These are phyloP conservation scores for Pocillopora meandrina DNA, from an alignment of 92 coral and sea anemone species.

Conservation along the genomic window DNA sequence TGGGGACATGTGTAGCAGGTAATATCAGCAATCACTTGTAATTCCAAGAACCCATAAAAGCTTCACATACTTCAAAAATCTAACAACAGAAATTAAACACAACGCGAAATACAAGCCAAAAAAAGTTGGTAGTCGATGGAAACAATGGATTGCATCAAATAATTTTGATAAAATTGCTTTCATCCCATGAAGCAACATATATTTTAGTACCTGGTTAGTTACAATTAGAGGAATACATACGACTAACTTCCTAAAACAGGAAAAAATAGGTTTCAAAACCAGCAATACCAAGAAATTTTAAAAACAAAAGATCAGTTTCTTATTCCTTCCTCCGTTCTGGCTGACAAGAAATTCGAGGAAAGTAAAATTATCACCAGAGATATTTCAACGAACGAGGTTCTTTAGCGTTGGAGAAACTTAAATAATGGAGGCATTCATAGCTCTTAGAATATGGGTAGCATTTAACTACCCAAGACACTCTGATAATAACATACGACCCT, in stretches of 20 bases:
- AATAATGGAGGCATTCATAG: background rate
- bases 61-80: background rate
- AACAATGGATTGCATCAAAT: background rate
- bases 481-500: too few relatives aligned
- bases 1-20: background rate
- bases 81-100: background rate
- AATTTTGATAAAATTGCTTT: background rate
- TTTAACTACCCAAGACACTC: background rate
- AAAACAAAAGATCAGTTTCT: background rate
- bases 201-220: background rate
- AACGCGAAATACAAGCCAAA: background rate
- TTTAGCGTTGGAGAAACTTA: background rate
- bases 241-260: background rate
- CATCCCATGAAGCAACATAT: background rate
- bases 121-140: background rate
- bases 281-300: background rate
- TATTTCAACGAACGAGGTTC: background rate
- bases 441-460: background rate
- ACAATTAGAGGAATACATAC: background rate
- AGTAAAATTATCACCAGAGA: background rate
- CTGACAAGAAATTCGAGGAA: conserved; percentile 4
- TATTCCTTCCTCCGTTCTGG: background rate
- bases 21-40: background rate
- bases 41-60: background rate
- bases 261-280: background rate